These are phyloP conservation scores for Amblyornis subalaris DNA, from an alignment of 2,113 vertebrate genomes.

Conservation along the genomic window DNA sequence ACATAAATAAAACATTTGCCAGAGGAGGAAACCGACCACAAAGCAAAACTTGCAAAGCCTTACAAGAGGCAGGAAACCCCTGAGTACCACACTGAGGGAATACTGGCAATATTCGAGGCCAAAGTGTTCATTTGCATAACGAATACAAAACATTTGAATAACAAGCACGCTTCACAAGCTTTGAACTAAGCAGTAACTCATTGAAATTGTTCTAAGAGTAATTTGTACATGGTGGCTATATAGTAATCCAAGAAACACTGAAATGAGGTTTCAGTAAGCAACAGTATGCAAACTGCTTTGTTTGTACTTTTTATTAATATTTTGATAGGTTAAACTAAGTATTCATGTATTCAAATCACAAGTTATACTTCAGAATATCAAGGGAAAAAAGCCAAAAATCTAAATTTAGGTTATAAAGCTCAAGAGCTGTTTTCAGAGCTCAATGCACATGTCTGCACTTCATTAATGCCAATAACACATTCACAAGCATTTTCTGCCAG, in stretches of 20 bases:
- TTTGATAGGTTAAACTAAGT: background rate
- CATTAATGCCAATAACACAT: background rate
- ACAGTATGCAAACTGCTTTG: background rate
- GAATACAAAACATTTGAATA: background rate
- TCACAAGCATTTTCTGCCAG: slow-evolving; percentile 10
- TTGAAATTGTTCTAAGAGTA: background rate
- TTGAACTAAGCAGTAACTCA: background rate
- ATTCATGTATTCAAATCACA: background rate
- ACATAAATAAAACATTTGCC: background rate
- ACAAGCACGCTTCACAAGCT: background rate
- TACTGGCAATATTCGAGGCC: background rate
- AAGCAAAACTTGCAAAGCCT: background rate
- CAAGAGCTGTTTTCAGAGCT: background rate
- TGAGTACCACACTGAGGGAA: background rate
- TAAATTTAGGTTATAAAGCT: background rate
- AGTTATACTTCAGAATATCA: background rate
- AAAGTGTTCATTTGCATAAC: background rate
- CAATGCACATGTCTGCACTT: background rate
- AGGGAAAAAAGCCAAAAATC: background rate
- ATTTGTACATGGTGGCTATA: background rate
- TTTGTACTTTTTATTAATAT: background rate
- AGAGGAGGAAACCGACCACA: background rate
- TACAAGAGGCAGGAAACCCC: background rate
- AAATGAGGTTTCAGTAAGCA: background rate
- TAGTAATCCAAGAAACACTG: background rate